Percentiles rank a stretch among this genome's conserved stretches.
These are phyloP conservation scores for Eumeta japonica DNA, from an alignment of 1,140 invertebrate genomes.

Conservation along the genomic window DNA sequence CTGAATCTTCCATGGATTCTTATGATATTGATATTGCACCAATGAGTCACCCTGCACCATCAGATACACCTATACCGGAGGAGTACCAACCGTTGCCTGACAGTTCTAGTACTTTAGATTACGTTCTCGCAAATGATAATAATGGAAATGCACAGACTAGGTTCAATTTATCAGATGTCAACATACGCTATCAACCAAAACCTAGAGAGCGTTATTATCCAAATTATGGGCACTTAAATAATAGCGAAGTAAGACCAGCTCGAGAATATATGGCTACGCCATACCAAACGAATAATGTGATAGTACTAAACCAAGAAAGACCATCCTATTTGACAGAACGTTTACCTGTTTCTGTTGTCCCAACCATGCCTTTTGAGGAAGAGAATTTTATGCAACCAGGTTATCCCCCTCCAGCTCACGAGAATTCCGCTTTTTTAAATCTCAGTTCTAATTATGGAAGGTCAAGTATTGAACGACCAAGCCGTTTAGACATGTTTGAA, in stretches of 20 bases:
- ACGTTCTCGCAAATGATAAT: conserved; percentile 21
- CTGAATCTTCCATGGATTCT: conserved; percentile 38
- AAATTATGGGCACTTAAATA: conserved; percentile 25
- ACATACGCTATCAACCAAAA: conserved; percentile 46
- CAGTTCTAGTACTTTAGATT: conserved; percentile 42
- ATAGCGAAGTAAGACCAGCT: conserved; percentile 16
- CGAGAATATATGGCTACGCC: conserved; percentile 24
- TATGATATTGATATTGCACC: conserved; percentile 28
- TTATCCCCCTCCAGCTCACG: too few species aligned
- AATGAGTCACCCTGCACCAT: conserved; percentile 23
- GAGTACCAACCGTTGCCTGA: conserved; percentile 49
- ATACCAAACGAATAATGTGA: conserved; percentile 27
- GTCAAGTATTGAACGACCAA: too few species aligned
- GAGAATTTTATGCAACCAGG: too few species aligned
- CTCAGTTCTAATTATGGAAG: too few species aligned
- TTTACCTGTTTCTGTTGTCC: too few species aligned
- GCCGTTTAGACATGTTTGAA: too few species aligned
- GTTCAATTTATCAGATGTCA: conserved; percentile 23
- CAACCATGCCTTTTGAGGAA: too few species aligned
- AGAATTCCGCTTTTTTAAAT: too few species aligned
- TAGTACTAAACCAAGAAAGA: conserved; percentile 29
- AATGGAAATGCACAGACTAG: conserved; percentile 18
- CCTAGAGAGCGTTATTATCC: conserved; percentile 31
- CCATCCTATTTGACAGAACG: too few species aligned
- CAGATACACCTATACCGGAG: conserved; percentile 43